Conservation (phyloP, 1,140 invertebrate genomes). For the Cyrtorhinus lividipennis region DNA sequence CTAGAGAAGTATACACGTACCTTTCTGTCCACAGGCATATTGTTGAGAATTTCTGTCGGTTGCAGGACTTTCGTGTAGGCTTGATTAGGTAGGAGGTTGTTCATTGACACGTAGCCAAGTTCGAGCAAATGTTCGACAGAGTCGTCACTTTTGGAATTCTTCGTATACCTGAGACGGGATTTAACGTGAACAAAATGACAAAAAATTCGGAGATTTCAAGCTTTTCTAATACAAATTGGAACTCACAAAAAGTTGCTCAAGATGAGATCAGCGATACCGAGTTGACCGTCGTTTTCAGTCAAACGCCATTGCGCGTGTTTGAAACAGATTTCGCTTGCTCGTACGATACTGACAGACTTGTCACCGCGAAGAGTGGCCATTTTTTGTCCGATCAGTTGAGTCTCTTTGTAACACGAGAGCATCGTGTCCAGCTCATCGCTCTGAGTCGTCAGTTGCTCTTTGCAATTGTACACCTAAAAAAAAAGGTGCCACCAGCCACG, state of each 20-base stretch:
- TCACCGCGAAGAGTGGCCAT: constrained; percentile 37
- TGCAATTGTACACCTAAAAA: constrained; percentile 67
- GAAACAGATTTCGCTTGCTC: constrained; percentile 95
- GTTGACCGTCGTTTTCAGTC: constrained; percentile 92
- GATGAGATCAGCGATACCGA: constrained; percentile 90
- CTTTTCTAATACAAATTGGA: too few relatives aligned
- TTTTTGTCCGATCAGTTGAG: constrained; percentile 48
- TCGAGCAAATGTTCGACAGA: constrained; percentile 94
- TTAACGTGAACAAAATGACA: too few relatives aligned
- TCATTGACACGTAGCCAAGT: constrained; percentile 91
- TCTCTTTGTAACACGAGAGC: constrained; percentile 76
- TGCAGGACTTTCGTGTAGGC: constrained; percentile 84
- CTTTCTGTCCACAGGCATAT: constrained; percentile 75
- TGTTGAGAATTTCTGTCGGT: constrained; percentile 72
- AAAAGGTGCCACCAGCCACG: too few relatives aligned
- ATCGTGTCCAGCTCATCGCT: constrained; percentile 81
- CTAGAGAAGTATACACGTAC: too few relatives aligned
- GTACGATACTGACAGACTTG: constrained; percentile 57
- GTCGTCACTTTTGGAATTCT: constrained; percentile 91
- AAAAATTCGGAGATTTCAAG: too few relatives aligned
- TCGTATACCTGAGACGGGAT: constrained; percentile 61
- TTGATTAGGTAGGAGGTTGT: constrained; percentile 86
- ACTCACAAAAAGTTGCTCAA: constrained; percentile 86
- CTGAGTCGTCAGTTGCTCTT: constrained; percentile 66
- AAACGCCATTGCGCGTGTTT: constrained; percentile 97